phyloP scores from a whole-genome alignment of 2,888 invertebrate species.

The Zaprionus lineosus region DNA sequence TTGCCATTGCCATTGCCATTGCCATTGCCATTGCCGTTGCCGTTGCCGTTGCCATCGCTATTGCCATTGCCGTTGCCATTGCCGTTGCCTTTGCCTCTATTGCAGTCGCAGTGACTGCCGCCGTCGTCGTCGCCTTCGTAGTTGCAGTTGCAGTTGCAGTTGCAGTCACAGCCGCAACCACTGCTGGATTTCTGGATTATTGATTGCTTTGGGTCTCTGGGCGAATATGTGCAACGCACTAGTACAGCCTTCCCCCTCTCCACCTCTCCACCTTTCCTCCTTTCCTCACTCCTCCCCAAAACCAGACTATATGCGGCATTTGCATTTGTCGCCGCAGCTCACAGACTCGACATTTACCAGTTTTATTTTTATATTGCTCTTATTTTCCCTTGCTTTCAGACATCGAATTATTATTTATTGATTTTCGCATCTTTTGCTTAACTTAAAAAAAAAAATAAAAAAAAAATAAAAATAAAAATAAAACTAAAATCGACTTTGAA shows the following conservation, averaged over 20 bases:
- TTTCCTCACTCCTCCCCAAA: neutral
- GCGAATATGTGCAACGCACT: slow-evolving; percentile 49
- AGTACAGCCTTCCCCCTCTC: neutral
- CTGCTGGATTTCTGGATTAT: slow-evolving; percentile 58
- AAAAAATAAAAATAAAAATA: too few species aligned
- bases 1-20: slow-evolving; percentile 18
- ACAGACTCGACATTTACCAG: slow-evolving; percentile 34
- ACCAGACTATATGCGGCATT: slow-evolving; percentile 23
- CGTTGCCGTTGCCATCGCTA: too few species aligned
- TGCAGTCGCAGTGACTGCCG: too few species aligned
- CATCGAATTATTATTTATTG: slow-evolving; percentile 71
- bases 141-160: slow-evolving; percentile 24
- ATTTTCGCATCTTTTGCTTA: slow-evolving; percentile 32
- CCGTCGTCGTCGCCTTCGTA: slow-evolving; percentile 34
- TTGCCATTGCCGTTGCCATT: slow-evolving; percentile 29
- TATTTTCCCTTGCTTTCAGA: neutral
- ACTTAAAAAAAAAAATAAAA: slow-evolving; percentile 27
- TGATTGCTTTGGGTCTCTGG: slow-evolving; percentile 77
- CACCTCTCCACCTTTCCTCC: neutral
- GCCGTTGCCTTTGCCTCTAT: slow-evolving; percentile 28
- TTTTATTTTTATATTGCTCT: slow-evolving; percentile 48
- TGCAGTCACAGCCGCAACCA: slow-evolving; percentile 2
- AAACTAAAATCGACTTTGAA: too few species aligned
- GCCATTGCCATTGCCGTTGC: slow-evolving; percentile 27
- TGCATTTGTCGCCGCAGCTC: slow-evolving; percentile 68